Evolutionary conservation across 2,113 vertebrate species (phyloP).

Genomic region (Entosphenus tridentatus): DNA sequence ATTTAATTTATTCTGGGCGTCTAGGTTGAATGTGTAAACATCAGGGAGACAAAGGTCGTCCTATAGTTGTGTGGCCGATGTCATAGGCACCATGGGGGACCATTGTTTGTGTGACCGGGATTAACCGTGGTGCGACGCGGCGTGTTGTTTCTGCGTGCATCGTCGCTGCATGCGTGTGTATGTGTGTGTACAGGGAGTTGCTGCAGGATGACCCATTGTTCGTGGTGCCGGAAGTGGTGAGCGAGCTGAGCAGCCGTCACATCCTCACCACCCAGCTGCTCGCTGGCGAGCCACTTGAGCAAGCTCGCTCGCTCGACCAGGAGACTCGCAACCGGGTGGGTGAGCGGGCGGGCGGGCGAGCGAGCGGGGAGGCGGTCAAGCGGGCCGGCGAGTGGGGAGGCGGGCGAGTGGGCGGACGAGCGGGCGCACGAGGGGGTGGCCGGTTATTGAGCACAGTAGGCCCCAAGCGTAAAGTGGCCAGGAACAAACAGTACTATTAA

Average conservation of each 20-base stretch:
- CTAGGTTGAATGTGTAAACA: background rate
- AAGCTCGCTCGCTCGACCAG: conserved; percentile 40
- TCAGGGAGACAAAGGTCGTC: background rate
- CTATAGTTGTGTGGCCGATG: background rate
- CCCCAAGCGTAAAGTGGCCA: background rate
- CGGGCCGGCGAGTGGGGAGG: too few species aligned
- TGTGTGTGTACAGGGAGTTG: conserved; percentile 22
- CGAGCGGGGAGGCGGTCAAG: background rate
- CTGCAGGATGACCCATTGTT: conserved; percentile 34
- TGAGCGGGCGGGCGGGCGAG: conserved; percentile 18
- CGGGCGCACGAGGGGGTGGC: background rate
- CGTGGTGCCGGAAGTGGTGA: conserved; percentile 34
- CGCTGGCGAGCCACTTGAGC: conserved; percentile 43
- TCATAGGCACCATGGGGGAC: background rate
- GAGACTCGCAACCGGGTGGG: conserved; percentile 42
- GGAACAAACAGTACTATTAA: background rate
- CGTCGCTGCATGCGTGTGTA: background rate
- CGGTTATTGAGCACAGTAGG: background rate
- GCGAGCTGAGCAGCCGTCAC: conserved; percentile 30
- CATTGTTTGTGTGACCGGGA: too few species aligned
- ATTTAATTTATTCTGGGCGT: background rate
- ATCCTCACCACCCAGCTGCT: conserved; percentile 50
- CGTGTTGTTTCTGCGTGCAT: background rate
- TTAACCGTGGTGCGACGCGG: background rate
- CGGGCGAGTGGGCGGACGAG: background rate